Percentiles rank a stretch among this genome's conserved stretches.
phyloP scores from a whole-genome alignment of 2,113 vertebrate species.

The Trematomus loennbergii region DNA sequence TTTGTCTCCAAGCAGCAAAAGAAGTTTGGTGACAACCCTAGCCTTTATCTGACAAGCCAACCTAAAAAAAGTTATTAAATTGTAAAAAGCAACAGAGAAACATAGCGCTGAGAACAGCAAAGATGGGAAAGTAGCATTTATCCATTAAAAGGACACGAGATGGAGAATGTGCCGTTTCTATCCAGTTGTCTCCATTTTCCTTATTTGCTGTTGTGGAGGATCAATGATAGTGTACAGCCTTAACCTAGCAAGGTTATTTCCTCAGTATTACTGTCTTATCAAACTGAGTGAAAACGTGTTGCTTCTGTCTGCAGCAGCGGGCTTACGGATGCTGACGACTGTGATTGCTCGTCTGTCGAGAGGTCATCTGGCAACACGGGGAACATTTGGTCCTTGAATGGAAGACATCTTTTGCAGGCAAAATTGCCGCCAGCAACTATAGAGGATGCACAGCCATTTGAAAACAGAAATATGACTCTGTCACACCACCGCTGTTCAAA shows the following conservation, averaged over 20 bases:
- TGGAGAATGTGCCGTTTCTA: constrained; percentile 61
- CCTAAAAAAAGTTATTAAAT: constrained; percentile 76
- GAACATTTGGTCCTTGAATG: constrained; percentile 60
- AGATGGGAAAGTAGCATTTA: constrained; percentile 51
- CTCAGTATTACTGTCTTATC: constrained; percentile 73
- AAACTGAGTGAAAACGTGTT: constrained; percentile 71
- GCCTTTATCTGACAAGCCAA: constrained; percentile 79
- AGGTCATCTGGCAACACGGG: constrained; percentile 63
- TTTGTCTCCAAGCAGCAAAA: constrained; percentile 63
- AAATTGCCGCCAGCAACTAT: constrained; percentile 34
- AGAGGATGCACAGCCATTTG: constrained; percentile 36
- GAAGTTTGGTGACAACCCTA: constrained; percentile 75
- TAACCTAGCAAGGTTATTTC: constrained; percentile 76
- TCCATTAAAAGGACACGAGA: constrained; percentile 72
- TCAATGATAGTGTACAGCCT: constrained; percentile 66
- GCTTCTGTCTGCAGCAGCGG: constrained; percentile 53
- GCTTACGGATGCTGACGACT: constrained; percentile 67
- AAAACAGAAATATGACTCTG: constrained; percentile 34
- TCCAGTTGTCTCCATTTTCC: constrained; percentile 64
- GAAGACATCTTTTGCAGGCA: constrained; percentile 45
- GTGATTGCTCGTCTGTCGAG: constrained; percentile 71
- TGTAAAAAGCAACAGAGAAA: constrained; percentile 66
- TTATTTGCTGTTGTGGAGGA: constrained; percentile 67
- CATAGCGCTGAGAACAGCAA: constrained; percentile 57
- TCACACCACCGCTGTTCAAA: constrained; percentile 4